Evolutionary conservation across 2,113 vertebrate species (phyloP).

Genomic region (Anolis sagrei): DNA sequence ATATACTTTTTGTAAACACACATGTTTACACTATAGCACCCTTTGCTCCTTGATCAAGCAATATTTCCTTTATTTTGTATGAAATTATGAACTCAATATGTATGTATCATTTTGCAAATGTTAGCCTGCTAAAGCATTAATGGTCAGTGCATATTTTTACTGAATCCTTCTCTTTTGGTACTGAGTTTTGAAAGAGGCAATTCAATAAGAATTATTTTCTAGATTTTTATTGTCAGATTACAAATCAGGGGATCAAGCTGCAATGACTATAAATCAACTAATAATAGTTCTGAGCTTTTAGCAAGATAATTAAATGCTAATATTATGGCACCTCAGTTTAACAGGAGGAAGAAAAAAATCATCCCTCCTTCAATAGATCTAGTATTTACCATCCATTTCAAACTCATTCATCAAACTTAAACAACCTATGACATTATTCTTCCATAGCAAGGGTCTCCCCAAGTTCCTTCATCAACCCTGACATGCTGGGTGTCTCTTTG

Average conservation of each 20-base stretch:
- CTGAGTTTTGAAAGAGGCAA: background rate
- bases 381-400: background rate
- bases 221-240: background rate
- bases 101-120: background rate
- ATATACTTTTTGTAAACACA: background rate
- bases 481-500: slow-evolving; percentile 45
- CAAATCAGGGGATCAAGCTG: background rate
- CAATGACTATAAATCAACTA: background rate
- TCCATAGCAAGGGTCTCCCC: slow-evolving; percentile 36
- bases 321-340: too few relatives aligned
- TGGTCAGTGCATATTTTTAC: background rate
- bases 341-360: background rate
- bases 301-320: too few relatives aligned
- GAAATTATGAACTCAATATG: background rate
- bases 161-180: background rate
- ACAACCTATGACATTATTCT: background rate
- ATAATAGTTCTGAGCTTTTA: background rate
- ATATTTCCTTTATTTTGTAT: background rate
- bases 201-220: background rate
- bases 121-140: background rate
- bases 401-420: background rate
- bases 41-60: background rate
- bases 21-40: too few relatives aligned
- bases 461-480: slow-evolving; percentile 40
- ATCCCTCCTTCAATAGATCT: background rate